Base-by-base conservation (phyloP, 2,888 invertebrate genomes). In the Limnephilus auricula region DNA sequence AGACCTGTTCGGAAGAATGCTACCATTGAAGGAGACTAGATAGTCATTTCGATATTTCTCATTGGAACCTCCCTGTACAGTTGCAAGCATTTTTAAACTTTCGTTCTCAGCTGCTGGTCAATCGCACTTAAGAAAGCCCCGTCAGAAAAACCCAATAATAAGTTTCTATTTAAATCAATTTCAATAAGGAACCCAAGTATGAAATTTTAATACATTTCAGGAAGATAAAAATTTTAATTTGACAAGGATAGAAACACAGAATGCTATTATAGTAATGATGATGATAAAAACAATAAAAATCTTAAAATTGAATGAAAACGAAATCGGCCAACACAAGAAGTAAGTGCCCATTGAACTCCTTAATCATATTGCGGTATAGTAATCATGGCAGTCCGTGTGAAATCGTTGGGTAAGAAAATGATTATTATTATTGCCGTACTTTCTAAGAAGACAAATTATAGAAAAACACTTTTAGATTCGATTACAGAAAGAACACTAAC, bases 401-500 rank as follows among this genome's bases (percentile, higher is more conserved):
- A 86, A 86, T 15, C 50, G 84, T 84, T 37, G 86, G 13, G 86
- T 31, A 86, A 86, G 50, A 86, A 86, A 86, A 86, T 86, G n/a
- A 84, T 37, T 45, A 86, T 86, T 85, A 85, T 45, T 86, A 31
- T 37, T 40, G 84, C 18, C 25, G 18, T 31, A 86, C 86, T 86
- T 86, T 86, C 86, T 86, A 86, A 86, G n/a, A 50, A 50, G 86
- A 25, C 50, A 50, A 86, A 86, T 86, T n/a, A 50, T 50, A 86
- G 86, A 86, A 86, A 86, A 86, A 86, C 86, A n/a, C 30, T 86
- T 86, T 50, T 65, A 65, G 84, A 86, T 40, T 50, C 50, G 86
- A 86, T 86, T 50, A 31, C n/a, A 86, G 50, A 50, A 50, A 34
- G 6, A 84, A 84, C 65, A 30, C 31, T n/a, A 83, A 34, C 25